These are phyloP conservation scores for Festucalex cinctus DNA, from an alignment of 2,113 vertebrate species.

Conservation along the genomic window DNA sequence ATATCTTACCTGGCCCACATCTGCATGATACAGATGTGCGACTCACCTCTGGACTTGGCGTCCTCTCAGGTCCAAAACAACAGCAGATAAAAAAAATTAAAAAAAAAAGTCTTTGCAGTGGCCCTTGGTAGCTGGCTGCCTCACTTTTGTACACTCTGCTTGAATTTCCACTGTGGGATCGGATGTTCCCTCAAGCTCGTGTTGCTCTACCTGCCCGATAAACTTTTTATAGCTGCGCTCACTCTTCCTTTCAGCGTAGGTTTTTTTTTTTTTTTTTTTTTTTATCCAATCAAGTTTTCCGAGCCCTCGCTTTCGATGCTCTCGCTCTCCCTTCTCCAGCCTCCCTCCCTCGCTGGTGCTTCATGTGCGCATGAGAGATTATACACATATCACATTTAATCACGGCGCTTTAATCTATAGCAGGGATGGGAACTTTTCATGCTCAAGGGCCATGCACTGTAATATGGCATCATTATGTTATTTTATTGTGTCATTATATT, in stretches of 20 bases:
- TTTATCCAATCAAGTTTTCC: conserved; percentile 39
- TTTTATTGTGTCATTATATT: no score
- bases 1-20: no score
- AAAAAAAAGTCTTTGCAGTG: conserved; percentile 56
- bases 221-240: conserved; percentile 75
- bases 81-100: conserved; percentile 40
- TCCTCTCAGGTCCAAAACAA: conserved; percentile 63
- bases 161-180: conserved; percentile 86
- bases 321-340: neutral
- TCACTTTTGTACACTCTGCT: conserved; percentile 84
- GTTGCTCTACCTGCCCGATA: conserved; percentile 86
- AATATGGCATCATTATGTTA: no score
- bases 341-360: neutral
- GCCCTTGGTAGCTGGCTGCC: conserved; percentile 35
- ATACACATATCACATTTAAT: conserved; percentile 37
- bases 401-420: conserved; percentile 1
- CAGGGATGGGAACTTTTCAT: neutral
- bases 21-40: conserved; percentile 6
- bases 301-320: conserved; percentile 10
- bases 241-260: neutral
- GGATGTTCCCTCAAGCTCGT: conserved; percentile 81
- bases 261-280: no score
- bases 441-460: neutral
- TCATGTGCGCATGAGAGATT: conserved; percentile 32
- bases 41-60: conserved; percentile 60